phyloP scores from a whole-genome alignment of 2,888 invertebrate species.

The Onthophagus sagittarius region DNA sequence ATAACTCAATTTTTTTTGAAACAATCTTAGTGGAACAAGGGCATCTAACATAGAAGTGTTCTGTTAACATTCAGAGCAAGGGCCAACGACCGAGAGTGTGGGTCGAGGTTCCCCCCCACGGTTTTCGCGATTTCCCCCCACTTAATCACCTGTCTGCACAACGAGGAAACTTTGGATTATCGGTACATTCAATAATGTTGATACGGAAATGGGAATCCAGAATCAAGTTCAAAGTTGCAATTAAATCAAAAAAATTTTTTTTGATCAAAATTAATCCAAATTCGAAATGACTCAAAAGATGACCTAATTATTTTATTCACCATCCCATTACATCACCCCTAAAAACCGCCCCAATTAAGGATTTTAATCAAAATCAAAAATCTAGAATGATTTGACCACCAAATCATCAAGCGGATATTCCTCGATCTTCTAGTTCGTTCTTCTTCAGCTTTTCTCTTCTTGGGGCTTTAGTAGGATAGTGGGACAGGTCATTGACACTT shows the following conservation, averaged over 20 bases:
- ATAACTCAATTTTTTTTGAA: too few relatives aligned
- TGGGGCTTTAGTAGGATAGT: conserved; percentile 46
- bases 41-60: not conserved
- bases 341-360: too few relatives aligned
- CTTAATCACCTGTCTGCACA: not conserved
- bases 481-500: conserved; percentile 48
- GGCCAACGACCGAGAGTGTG: not conserved
- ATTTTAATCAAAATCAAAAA: too few relatives aligned
- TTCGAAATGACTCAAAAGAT: too few relatives aligned
- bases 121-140: not conserved
- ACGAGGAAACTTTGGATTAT: not conserved
- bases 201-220: not conserved
- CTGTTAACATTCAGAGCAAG: not conserved
- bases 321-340: too few relatives aligned
- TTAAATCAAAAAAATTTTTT: too few relatives aligned
- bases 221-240: too few relatives aligned
- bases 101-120: not conserved
- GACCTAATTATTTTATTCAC: too few relatives aligned
- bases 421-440: conserved; percentile 5
- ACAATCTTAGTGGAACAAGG: not conserved
- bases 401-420: not conserved
- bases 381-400: too few relatives aligned
- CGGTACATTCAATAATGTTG: not conserved
- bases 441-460: conserved; percentile 38
- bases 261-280: too few relatives aligned